These are phyloP conservation scores for Mico argentatus DNA, from an alignment of 2,797 vertebrate genomes.

Conservation along the genomic window DNA sequence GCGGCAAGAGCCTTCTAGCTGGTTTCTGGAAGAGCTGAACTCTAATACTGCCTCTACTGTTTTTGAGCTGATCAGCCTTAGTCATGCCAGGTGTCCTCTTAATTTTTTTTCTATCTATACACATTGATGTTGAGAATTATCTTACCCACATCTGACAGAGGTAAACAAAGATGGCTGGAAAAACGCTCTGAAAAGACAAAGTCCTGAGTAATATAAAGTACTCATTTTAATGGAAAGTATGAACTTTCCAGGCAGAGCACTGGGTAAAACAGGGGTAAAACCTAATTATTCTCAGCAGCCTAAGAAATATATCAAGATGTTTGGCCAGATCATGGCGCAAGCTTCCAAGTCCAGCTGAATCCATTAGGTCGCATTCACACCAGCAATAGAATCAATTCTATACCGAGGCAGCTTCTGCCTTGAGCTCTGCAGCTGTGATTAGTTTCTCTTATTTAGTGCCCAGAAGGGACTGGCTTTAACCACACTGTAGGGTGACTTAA, in stretches of 20 bases:
- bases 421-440: slow-evolving; percentile 67
- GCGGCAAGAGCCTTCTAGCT: neutral
- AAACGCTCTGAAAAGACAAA: neutral
- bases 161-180: neutral
- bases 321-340: rapidly evolving
- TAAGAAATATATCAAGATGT: neutral
- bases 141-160: neutral
- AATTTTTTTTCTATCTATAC: neutral
- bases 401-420: slow-evolving; percentile 44
- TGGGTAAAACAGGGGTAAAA: neutral
- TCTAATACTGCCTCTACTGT: neutral
- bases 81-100: neutral
- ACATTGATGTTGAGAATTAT: neutral
- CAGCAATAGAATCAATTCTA: neutral
- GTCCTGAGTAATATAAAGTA: neutral
- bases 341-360: neutral
- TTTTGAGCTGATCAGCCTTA: neutral
- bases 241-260: neutral
- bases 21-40: neutral
- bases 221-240: neutral
- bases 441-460: slow-evolving; percentile 74
- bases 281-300: neutral
- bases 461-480: slow-evolving; percentile 63
- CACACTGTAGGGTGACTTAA: slow-evolving; percentile 69
- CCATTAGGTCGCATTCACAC: neutral